Evolutionary conservation across 2,888 invertebrate genomes (phyloP).

Genomic region (Girardia tigrina): DNA sequence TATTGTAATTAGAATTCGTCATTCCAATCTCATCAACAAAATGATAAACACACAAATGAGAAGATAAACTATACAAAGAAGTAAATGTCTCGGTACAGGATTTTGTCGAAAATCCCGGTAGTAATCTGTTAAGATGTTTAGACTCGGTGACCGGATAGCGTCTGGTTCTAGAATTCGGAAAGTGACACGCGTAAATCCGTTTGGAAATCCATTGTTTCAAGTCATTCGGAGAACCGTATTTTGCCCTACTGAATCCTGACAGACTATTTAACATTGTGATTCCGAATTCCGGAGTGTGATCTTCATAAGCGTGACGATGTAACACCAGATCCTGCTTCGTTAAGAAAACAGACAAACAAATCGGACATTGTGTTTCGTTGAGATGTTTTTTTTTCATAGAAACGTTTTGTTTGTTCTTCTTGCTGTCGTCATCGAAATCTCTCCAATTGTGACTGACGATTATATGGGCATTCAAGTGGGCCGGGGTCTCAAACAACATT

Average conservation of each 20-base stretch:
- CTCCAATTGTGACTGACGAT: neutral
- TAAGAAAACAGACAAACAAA: neutral
- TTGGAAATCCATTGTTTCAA: neutral
- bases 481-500: neutral
- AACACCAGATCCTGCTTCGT: neutral
- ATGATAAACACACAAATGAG: neutral
- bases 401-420: neutral
- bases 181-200: neutral
- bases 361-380: neutral
- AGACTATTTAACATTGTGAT: neutral
- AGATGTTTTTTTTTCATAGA: neutral
- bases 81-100: neutral
- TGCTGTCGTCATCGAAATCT: neutral
- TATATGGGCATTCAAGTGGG: neutral
- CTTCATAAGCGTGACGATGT: neutral
- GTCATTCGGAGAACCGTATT: neutral
- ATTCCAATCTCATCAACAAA: neutral
- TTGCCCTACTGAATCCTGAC: neutral
- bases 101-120: neutral
- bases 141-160: neutral
- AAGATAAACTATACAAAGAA: neutral
- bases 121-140: neutral
- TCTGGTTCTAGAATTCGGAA: neutral
- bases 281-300: constrained; percentile 3
- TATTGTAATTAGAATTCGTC: neutral